Base-by-base conservation (phyloP, 1,140 invertebrate genomes). In the Hypsibius dujardini region DNA sequence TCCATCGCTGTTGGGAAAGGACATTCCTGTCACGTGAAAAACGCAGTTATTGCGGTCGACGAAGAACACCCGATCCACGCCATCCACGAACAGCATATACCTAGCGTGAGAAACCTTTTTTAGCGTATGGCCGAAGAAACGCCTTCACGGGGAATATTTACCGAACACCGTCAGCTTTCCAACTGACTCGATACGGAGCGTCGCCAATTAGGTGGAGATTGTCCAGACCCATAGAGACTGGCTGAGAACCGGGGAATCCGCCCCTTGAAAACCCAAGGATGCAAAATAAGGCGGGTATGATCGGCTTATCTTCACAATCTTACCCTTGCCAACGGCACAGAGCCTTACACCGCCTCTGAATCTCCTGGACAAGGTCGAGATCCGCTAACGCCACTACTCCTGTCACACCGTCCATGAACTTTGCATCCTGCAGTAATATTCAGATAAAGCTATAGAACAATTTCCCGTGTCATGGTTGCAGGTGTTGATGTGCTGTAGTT, bases 161-260 rank as follows among this genome's bases (percentile, higher is more conserved):
- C 85, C 93, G 86, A 15, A 88, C 92, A 46, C 96, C 96, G 81
- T 99, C 96, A 15, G 96, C 96, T 79, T 99, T 99, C 95, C 95
- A 98, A 0, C 93, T 98, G 1, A 98, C 95, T 77, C 86, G 86
- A 77, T 98, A 98, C 0, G 87, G 88, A 77, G 90, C 90, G 73
- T 87, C 76, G 62, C 83, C 80, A 1, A 99, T 79, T 7, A 87
- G 82, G 60, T 79, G 81, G 14, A 98, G 83, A 80, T 99, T 99
- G 0, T 85, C 77, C 1, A 81, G 79, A 76, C 92, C 87, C 92
- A 98, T 95, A 0, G 93, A 97, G 0, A 99, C 92, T 0, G 96
- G 95, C 77, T 99, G 96, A 69, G 86, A 86, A 1, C 96, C 95
- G 1, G 95, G 94, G 80, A 98, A 98, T 3, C 90, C 91, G 70